phyloP scores from a whole-genome alignment of 30 jellyfish, hydroid and myxozoan genomes.

The Hydra vulgaris region DNA sequence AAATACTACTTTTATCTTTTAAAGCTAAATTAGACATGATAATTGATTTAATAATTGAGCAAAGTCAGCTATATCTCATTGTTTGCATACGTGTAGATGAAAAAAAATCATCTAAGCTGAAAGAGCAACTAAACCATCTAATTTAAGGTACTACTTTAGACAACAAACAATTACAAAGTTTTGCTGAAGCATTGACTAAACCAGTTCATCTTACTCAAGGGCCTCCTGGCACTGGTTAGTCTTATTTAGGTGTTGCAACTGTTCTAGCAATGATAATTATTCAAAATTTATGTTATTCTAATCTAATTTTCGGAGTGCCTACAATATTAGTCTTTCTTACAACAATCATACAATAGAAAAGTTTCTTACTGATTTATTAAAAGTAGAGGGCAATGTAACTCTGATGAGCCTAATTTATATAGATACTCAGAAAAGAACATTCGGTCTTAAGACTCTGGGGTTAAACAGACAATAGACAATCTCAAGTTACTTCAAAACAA shows the following conservation, averaged over 20 bases:
- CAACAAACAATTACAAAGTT: slow-evolving; percentile 10
- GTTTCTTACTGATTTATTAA: slow-evolving; percentile 7
- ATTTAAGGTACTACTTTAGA: slow-evolving; percentile 1
- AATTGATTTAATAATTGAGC: slow-evolving; percentile 2
- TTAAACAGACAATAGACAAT: not conserved
- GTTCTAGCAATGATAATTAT: slow-evolving; percentile 7
- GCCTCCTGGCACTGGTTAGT: slow-evolving; percentile 23
- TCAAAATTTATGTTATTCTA: not conserved
- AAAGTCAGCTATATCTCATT: slow-evolving; percentile 1
- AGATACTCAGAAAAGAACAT: not conserved
- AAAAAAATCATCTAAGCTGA: not conserved
- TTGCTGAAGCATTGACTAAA: slow-evolving; percentile 3
- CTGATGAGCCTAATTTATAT: not conserved
- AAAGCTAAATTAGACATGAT: not conserved
- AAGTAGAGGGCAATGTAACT: not conserved
- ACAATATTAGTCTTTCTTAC: slow-evolving; percentile 20
- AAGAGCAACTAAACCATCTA: not conserved
- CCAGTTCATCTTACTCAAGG: slow-evolving; percentile 29
- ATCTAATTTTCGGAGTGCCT: not conserved
- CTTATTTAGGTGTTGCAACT: slow-evolving; percentile 12
- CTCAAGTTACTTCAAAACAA: slow-evolving; percentile 9
- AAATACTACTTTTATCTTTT: no score
- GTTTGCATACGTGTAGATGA: slow-evolving; percentile 5
- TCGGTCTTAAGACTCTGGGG: not conserved
- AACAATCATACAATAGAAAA: slow-evolving; percentile 17